Conservation (phyloP, 2,888 invertebrate genomes). For the Meghimatium bilineatum region DNA sequence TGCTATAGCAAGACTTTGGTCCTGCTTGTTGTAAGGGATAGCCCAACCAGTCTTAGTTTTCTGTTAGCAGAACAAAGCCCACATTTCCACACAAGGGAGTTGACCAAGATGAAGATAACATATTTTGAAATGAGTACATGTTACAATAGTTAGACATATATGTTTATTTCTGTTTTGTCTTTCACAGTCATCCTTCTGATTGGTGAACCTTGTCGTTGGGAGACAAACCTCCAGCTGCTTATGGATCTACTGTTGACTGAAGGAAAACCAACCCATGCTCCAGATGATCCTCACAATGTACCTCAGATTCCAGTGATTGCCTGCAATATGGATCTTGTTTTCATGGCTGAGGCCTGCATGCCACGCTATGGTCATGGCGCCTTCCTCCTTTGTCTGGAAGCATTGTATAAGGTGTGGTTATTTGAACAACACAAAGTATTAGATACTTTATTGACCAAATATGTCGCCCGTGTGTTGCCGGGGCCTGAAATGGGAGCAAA, state of each 20-base stretch:
- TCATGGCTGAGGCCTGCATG: constrained; percentile 77
- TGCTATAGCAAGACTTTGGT: too few relatives aligned
- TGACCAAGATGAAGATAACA: too few relatives aligned
- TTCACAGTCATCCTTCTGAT: constrained; percentile 73
- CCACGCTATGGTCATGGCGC: constrained; percentile 77
- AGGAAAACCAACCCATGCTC: constrained; percentile 73
- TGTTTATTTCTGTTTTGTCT: background rate
- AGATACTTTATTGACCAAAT: too few relatives aligned
- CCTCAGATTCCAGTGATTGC: constrained; percentile 76
- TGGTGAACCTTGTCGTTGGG: constrained; percentile 77
- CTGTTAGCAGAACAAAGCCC: too few relatives aligned
- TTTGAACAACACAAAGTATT: background rate
- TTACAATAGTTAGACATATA: background rate
- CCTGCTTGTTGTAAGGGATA: too few relatives aligned
- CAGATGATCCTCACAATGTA: constrained; percentile 58
- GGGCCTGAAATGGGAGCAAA: too few relatives aligned
- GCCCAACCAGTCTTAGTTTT: too few relatives aligned
- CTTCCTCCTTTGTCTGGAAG: constrained; percentile 76
- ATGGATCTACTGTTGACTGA: constrained; percentile 75
- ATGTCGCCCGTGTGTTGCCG: too few relatives aligned
- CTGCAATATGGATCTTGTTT: constrained; percentile 77
- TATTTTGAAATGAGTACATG: background rate
- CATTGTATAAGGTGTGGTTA: constrained; percentile 71
- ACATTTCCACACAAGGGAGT: too few relatives aligned
- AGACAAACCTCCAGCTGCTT: constrained; percentile 75